phyloP scores from a whole-genome alignment of 2,113 vertebrate genomes.

The Nyctibius bracteatus region DNA sequence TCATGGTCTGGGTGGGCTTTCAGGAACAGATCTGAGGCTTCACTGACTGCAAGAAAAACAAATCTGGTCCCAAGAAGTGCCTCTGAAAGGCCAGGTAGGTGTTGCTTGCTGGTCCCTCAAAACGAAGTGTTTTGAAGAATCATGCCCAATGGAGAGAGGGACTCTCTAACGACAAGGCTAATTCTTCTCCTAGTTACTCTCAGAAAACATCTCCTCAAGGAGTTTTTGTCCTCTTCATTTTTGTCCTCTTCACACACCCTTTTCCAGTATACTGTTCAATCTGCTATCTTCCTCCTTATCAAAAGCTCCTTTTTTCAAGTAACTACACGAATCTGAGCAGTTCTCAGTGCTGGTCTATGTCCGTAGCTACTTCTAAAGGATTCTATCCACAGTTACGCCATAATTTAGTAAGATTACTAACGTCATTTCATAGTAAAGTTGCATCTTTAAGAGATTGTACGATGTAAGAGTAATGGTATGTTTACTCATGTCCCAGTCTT shows the following conservation, averaged over 20 bases:
- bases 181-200: background rate
- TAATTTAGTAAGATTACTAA: background rate
- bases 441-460: background rate
- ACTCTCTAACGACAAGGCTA: background rate
- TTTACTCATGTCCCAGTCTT: background rate
- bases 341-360: background rate
- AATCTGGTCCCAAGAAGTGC: background rate
- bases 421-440: background rate
- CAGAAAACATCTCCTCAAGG: background rate
- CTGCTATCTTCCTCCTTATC: background rate
- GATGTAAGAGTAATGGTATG: background rate
- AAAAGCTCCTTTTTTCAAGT: background rate
- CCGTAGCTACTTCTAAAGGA: background rate
- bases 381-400: background rate
- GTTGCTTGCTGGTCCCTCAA: background rate
- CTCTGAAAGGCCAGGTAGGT: background rate
- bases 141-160: fast-evolving
- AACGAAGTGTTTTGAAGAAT: background rate
- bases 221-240: background rate
- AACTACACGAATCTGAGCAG: background rate
- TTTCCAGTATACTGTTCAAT: background rate
- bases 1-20: background rate
- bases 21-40: background rate
- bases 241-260: background rate
- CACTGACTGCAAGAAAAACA: background rate